phyloP scores from a whole-genome alignment of 2,113 vertebrate genomes.

The Amphiprion ocellaris region DNA sequence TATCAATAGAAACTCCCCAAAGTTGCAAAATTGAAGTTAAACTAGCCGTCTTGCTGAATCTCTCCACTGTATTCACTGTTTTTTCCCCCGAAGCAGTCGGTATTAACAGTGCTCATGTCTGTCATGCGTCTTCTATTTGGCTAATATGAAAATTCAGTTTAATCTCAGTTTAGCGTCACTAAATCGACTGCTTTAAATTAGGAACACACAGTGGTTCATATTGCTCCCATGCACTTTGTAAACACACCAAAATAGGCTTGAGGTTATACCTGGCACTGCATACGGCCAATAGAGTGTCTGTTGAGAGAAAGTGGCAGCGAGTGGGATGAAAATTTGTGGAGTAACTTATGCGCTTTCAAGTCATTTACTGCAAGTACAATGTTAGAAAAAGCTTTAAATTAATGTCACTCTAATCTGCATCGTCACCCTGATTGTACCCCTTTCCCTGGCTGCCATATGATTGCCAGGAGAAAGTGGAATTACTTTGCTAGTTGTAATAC shows the following conservation, averaged over 20 bases:
- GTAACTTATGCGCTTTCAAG: background rate
- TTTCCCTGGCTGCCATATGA: background rate
- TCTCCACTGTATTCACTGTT: background rate
- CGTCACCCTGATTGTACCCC: background rate
- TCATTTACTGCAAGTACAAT: background rate
- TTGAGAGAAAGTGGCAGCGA: constrained; percentile 20
- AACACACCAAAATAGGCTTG: background rate
- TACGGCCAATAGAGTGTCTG: background rate
- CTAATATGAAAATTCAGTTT: constrained; percentile 58
- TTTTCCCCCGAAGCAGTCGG: background rate
- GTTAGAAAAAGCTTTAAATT: constrained; percentile 1
- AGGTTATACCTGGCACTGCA: background rate
- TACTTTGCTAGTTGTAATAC: constrained; percentile 22
- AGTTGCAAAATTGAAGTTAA: background rate
- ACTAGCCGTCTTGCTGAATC: background rate
- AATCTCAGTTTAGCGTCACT: constrained; percentile 31
- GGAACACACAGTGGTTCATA: constrained; percentile 31
- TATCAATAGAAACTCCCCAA: background rate
- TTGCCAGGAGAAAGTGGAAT: constrained; percentile 5
- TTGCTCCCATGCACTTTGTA: constrained; percentile 26
- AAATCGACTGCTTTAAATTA: constrained; percentile 47
- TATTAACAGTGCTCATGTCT: background rate
- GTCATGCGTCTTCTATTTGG: constrained; percentile 53
- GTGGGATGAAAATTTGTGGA: constrained; percentile 18
- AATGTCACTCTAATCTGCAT: constrained; percentile 26